Evolutionary conservation across 1,140 invertebrate species (phyloP), one percentile per base, ranked within the genome.

Genomic region (Aricia agestis): DNA sequence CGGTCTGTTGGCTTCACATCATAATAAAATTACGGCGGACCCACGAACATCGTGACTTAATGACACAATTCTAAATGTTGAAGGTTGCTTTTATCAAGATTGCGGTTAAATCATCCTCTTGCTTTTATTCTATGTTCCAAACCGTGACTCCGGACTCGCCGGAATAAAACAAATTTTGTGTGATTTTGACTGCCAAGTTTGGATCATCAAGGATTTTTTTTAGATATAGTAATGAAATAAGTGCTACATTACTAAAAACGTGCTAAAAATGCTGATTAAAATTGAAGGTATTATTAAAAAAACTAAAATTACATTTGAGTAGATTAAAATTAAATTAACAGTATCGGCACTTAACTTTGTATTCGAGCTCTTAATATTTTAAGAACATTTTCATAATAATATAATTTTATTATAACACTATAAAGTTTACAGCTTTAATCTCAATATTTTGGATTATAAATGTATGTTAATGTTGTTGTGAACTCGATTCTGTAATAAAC

Each of bases 11-110:
- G 19, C 59, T 63, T 19, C 59, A 63, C 18, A 63, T 63, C 59
- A 25, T 31, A 63, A 19, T 63, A 63, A 19, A 63, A 63, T 63
- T 3, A 19, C 59, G 5, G 17, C 59, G 19, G 2, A 31, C 45
- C 45, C 45, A 15, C 45, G 45, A 15, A 13, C 45, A 13, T 52
- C 45, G 19, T 63, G 18, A 63, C 59, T 63, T 63, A 63, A 63
- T 63, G 59, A 63, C 18, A 63, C 10, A 19, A 19, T 63, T 63
- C 19, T 63, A 61, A 61, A 63, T 25, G 59, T 19, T 63, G 58
- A 63, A 63, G 59, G 59, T 63, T 63, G 18, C 18, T 63, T 63
- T 63, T 63, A 63, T 63, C 59, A 25, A 63, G 18, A 63, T 63
- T 25, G 18, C 19, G 17, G 59, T 63, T 59, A 18, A 59, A 18